A percentile compares a stretch with the other conserved stretches of the same genome.
These are phyloP conservation scores for Gadus macrocephalus DNA, from an alignment of 2,113 vertebrate genomes.

Conservation along the genomic window DNA sequence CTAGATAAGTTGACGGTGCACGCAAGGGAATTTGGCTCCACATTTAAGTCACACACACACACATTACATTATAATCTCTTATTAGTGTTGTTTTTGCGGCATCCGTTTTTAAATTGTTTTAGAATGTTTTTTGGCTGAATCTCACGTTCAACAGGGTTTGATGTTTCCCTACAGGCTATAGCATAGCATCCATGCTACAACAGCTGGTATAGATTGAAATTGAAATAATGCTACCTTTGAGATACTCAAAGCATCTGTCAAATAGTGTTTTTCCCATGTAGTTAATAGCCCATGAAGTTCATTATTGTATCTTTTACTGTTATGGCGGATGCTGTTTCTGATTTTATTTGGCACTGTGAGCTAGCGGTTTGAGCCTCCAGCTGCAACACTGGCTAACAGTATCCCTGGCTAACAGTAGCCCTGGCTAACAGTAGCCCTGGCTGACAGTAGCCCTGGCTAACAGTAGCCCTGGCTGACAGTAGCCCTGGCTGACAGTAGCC, in stretches of 20 bases:
- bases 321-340: slow-evolving; percentile 3
- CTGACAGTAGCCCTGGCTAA: too few species aligned
- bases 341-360: slow-evolving; percentile 12
- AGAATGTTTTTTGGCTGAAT: slow-evolving; percentile 19
- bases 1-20: too few species aligned
- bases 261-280: slow-evolving; percentile 25
- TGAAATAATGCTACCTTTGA: slow-evolving; percentile 45
- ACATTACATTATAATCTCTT: neutral
- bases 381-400: neutral
- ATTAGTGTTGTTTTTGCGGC: neutral
- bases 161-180: slow-evolving; percentile 20
- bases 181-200: slow-evolving; percentile 26
- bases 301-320: slow-evolving; percentile 47
- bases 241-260: slow-evolving; percentile 45
- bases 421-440: too few species aligned
- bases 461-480: neutral
- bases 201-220: slow-evolving; percentile 42
- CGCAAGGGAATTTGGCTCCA: too few species aligned
- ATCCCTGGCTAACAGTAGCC: too few species aligned
- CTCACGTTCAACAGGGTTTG: slow-evolving; percentile 35
- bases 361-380: slow-evolving; percentile 30
- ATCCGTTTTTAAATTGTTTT: slow-evolving; percentile 8
- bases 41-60: too few species aligned
- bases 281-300: slow-evolving; percentile 42
- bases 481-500: too few species aligned